These are phyloP conservation scores for Dasysyrphus albostriatus DNA, from an alignment of 2,888 invertebrate genomes.

Conservation along the genomic window DNA sequence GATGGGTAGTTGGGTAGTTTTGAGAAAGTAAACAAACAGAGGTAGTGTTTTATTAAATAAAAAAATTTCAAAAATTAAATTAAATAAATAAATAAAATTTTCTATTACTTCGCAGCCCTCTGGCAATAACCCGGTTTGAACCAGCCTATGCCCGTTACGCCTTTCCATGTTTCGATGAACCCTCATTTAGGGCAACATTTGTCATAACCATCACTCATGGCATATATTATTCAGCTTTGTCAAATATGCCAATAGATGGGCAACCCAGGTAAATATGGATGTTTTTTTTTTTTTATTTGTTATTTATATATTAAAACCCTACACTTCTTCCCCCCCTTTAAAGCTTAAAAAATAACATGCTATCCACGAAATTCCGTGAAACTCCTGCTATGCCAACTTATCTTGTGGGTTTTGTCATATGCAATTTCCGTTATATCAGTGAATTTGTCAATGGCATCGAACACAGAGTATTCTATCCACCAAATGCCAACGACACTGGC, in stretches of 20 bases:
- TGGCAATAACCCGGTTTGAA: conserved; percentile 96
- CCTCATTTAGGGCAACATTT: conserved; percentile 93
- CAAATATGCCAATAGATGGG: conserved; percentile 81
- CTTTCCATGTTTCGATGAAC: conserved; percentile 98
- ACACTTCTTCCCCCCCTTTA: background rate
- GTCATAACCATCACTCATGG: conserved; percentile 87
- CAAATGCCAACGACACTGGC: conserved; percentile 77
- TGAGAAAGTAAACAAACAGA: too few species aligned
- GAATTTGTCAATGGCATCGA: conserved; percentile 82
- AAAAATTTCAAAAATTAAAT: too few species aligned
- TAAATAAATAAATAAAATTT: too few species aligned
- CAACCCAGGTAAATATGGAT: conserved; percentile 42
- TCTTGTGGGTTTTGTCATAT: conserved; percentile 92
- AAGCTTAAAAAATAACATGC: conserved; percentile 72
- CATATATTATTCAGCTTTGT: conserved; percentile 81
- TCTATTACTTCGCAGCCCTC: conserved; percentile 85
- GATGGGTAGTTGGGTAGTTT: too few species aligned
- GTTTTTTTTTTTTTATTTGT: background rate
- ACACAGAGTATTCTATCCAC: conserved; percentile 80
- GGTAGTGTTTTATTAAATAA: too few species aligned
- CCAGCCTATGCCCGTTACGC: conserved; percentile 96
- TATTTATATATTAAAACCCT: background rate
- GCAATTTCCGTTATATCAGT: conserved; percentile 84
- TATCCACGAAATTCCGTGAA: conserved; percentile 84
- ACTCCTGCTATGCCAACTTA: conserved; percentile 91